Percentiles rank a stretch among this genome's conserved stretches.
Conservation (phyloP, 1,140 invertebrate genomes). For the Drosophila novamexicana region DNA sequence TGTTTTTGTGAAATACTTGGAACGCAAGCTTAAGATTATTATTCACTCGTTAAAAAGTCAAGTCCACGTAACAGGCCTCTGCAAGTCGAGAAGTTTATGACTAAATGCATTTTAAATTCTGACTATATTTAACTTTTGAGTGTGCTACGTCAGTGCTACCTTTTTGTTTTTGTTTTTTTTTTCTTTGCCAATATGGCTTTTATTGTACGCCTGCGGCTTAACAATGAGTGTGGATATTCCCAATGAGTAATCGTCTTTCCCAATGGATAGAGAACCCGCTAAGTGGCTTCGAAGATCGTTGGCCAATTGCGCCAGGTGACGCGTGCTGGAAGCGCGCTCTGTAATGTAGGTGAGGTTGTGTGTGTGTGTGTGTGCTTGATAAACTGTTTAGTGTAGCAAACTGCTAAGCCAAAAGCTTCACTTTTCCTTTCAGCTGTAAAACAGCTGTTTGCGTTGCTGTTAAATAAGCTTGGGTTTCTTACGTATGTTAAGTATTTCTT, state of each 20-base stretch:
- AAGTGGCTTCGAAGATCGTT: slow-evolving; percentile 19
- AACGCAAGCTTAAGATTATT: not conserved
- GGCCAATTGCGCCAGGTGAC: slow-evolving; percentile 46
- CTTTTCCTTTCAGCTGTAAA: slow-evolving; percentile 63
- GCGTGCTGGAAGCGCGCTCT: slow-evolving; percentile 52
- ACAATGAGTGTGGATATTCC: slow-evolving; percentile 46
- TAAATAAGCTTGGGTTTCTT: not conserved
- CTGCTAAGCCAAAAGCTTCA: slow-evolving; percentile 32
- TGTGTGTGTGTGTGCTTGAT: not conserved
- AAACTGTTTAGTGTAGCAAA: slow-evolving; percentile 18
- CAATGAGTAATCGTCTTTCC: slow-evolving; percentile 66
- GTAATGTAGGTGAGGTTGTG: slow-evolving; percentile 11
- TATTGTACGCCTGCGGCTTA: slow-evolving; percentile 44
- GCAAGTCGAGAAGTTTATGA: not conserved
- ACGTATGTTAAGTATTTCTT: not conserved
- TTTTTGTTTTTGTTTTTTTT: not conserved
- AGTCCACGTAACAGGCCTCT: not conserved
- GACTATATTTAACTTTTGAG: slow-evolving; percentile 1
- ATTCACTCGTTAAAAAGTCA: not conserved
- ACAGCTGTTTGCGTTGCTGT: slow-evolving; percentile 18
- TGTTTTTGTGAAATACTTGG: not conserved
- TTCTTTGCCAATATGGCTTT: slow-evolving; percentile 20
- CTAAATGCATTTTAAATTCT: not conserved
- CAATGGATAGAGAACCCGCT: slow-evolving; percentile 38
- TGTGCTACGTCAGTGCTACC: slow-evolving; percentile 28